phyloP scores from a whole-genome alignment of 30 jellyfish, hydroid and myxozoan species.

The Catostylus mosaicus region DNA sequence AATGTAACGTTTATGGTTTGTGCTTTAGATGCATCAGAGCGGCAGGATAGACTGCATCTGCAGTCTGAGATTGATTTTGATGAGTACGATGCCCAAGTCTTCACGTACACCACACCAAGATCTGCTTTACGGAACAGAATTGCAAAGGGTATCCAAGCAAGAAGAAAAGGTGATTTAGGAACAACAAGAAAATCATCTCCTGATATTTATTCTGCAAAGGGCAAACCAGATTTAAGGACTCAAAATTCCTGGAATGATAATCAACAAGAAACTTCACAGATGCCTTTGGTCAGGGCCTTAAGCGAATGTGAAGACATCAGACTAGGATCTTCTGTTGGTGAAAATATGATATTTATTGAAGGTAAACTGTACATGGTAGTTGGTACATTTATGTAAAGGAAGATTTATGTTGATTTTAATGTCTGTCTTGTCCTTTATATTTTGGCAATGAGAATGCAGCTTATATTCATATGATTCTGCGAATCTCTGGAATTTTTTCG shows the following conservation, averaged over 20 bases:
- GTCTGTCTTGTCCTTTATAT: too few species aligned
- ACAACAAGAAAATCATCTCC: conserved; percentile 60
- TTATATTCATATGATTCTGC: too few species aligned
- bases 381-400: too few species aligned
- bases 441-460: too few species aligned
- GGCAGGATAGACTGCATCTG: background rate
- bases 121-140: conserved; percentile 26
- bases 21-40: conserved; percentile 2
- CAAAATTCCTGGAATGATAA: conserved; percentile 57
- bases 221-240: conserved; percentile 27
- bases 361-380: conserved; percentile 40
- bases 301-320: conserved; percentile 71
- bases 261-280: conserved; percentile 12
- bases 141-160: conserved; percentile 27
- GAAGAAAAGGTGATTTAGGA: conserved; percentile 43
- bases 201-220: conserved; percentile 33
- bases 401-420: too few species aligned
- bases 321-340: conserved; percentile 67
- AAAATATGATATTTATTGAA: conserved; percentile 55
- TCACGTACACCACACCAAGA: conserved; percentile 71
- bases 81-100: conserved; percentile 85
- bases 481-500: too few species aligned
- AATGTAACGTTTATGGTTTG: too few species aligned
- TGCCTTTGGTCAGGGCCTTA: conserved; percentile 46
- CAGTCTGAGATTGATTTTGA: conserved; percentile 70